Percentiles rank a stretch among this genome's conserved stretches.
Evolutionary conservation across 2,797 vertebrate species (phyloP).

Genomic region (Phoxinus dragarum): DNA sequence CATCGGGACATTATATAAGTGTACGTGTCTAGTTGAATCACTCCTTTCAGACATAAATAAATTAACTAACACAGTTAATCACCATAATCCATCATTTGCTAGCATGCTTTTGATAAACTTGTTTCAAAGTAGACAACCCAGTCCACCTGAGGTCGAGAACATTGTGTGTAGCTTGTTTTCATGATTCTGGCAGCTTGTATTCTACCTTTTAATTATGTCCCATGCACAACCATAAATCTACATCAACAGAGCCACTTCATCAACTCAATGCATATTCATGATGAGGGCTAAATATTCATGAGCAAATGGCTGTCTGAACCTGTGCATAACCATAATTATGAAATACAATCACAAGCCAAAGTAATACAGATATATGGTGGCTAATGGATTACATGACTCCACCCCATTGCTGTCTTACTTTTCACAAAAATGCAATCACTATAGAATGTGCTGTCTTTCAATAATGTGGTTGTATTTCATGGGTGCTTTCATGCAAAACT

Average conservation of each 20-base stretch:
- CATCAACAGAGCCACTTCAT: conserved; percentile 64
- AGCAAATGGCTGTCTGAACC: conserved; percentile 77
- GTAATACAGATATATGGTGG: conserved; percentile 61
- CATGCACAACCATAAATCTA: conserved; percentile 75
- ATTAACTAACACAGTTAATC: conserved; percentile 38
- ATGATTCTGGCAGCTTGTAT: conserved; percentile 67
- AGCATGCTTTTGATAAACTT: conserved; percentile 6
- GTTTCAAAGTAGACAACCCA: neutral
- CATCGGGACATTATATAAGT: neutral
- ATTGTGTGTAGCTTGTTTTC: conserved; percentile 54
- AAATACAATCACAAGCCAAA: conserved; percentile 73
- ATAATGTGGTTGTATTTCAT: neutral
- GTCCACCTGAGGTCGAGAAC: conserved; percentile 1
- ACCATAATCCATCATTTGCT: neutral
- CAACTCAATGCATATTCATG: conserved; percentile 80
- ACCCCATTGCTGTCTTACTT: neutral
- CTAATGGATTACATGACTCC: neutral
- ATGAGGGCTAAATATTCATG: conserved; percentile 76
- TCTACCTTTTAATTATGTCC: conserved; percentile 74
- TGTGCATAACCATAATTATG: conserved; percentile 69
- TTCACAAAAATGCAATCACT: neutral
- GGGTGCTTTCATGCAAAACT: neutral
- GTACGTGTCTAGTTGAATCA: conserved; percentile 21
- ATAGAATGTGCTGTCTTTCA: neutral
- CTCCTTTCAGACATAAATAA: conserved; percentile 17